phyloP scores from a whole-genome alignment of 2,113 vertebrate species.

The Ptilorrhoa leucosticta region DNA sequence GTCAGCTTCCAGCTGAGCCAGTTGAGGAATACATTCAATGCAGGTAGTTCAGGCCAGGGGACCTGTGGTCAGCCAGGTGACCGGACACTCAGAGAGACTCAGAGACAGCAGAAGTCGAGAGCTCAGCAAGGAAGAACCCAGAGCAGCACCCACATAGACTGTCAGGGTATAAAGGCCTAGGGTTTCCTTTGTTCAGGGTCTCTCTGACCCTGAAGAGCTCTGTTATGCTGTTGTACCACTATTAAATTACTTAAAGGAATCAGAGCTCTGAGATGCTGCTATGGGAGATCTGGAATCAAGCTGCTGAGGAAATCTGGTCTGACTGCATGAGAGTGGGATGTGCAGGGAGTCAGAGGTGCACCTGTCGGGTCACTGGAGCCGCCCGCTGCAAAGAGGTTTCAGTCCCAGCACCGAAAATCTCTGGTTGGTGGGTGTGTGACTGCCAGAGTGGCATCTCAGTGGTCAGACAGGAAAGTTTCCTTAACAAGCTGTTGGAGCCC shows the following conservation, averaged over 20 bases:
- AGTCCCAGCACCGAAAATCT: rapidly evolving
- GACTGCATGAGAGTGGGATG: background rate
- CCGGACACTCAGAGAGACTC: no score
- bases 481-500: background rate
- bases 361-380: rapidly evolving
- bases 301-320: background rate
- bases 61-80: background rate
- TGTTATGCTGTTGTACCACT: no score
- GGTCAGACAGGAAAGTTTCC: background rate
- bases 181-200: background rate
- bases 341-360: background rate
- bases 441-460: background rate
- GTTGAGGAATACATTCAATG: background rate
- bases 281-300: background rate
- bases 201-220: background rate
- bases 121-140: background rate
- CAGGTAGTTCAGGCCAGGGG: background rate
- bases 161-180: background rate
- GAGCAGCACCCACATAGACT: background rate
- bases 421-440: background rate
- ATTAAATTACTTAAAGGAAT: background rate
- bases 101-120: background rate
- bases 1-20: background rate
- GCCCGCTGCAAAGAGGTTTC: rapidly evolving
- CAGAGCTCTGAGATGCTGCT: background rate